Evolutionary conservation across 2,113 vertebrate genomes (phyloP).

Genomic region (Aegithalos caudatus): DNA sequence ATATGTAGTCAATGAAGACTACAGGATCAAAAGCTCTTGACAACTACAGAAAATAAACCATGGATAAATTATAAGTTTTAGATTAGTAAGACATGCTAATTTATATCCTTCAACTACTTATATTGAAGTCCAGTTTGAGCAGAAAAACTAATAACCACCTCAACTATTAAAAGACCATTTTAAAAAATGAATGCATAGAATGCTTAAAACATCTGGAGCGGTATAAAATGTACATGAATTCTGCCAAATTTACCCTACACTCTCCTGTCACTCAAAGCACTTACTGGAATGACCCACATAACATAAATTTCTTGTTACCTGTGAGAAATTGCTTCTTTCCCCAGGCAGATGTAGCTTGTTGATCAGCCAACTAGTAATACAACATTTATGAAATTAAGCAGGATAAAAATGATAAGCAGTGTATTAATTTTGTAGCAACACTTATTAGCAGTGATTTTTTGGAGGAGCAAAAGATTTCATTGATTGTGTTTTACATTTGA

Average conservation of each 20-base stretch:
- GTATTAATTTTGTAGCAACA: not conserved
- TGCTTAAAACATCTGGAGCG: conserved; percentile 26
- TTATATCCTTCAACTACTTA: not conserved
- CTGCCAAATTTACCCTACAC: conserved; percentile 9
- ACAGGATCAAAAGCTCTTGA: not conserved
- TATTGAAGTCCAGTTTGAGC: not conserved
- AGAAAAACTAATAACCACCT: not conserved
- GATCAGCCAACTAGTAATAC: not conserved
- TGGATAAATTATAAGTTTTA: not conserved
- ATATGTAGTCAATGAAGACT: not conserved
- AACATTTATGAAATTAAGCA: not conserved
- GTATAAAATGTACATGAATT: not conserved
- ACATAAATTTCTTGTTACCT: conserved; percentile 18
- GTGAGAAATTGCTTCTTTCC: not conserved
- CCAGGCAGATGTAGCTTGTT: not conserved
- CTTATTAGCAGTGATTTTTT: not conserved
- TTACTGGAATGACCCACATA: not conserved
- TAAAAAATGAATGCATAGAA: not conserved
- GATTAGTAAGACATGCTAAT: not conserved
- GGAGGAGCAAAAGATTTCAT: not conserved
- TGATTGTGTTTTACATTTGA: not conserved
- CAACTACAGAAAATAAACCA: not conserved
- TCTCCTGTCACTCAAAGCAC: not conserved
- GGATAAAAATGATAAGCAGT: not conserved
- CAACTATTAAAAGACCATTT: not conserved